phyloP scores from a whole-genome alignment of 2,797 vertebrate species.

The Pyrocephalus nanus region DNA sequence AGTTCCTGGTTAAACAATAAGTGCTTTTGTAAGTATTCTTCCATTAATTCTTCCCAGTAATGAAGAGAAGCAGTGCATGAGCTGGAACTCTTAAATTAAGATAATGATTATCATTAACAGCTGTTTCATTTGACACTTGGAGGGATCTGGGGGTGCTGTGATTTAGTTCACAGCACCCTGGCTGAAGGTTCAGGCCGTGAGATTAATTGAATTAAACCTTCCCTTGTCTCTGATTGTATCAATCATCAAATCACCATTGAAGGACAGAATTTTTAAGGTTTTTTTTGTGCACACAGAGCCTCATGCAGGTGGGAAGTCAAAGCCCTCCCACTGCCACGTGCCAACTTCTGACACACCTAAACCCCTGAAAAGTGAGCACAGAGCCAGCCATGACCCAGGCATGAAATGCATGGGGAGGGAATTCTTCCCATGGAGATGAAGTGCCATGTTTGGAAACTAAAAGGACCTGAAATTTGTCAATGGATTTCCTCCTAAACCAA shows the following conservation, averaged over 20 bases:
- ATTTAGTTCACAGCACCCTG: conserved; percentile 1
- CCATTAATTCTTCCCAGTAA: background rate
- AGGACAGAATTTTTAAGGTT: background rate
- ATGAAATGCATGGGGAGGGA: background rate
- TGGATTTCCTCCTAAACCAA: background rate
- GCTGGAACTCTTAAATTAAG: background rate
- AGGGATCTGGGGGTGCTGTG: background rate
- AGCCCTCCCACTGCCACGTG: background rate
- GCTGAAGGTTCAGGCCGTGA: background rate
- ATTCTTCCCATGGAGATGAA: background rate
- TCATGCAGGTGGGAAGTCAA: background rate
- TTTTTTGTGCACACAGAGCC: background rate
- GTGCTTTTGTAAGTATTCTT: background rate
- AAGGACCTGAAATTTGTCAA: background rate
- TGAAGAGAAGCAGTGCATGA: background rate
- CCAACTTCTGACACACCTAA: background rate
- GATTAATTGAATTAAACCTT: background rate
- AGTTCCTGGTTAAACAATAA: background rate
- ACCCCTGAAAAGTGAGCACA: background rate
- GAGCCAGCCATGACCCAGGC: background rate
- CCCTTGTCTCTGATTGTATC: background rate
- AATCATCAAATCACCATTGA: background rate
- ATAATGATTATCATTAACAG: conserved; percentile 8
- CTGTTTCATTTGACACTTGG: conserved; percentile 1
- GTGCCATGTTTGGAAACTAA: fast-evolving